Base-by-base conservation (phyloP, 2,797 vertebrate genomes). In the Chaunax sp. region DNA sequence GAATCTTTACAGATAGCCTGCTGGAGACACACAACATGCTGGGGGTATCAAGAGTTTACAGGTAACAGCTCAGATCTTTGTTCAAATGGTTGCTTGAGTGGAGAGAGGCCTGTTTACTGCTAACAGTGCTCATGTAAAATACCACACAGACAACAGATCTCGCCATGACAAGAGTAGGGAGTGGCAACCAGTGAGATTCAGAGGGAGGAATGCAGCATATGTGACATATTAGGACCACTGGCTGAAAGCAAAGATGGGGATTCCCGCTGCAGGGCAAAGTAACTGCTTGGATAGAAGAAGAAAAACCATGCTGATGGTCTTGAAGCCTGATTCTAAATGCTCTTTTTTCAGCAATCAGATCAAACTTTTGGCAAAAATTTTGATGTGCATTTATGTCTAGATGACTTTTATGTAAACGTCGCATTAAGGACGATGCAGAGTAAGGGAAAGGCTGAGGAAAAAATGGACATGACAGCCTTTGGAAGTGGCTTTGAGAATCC, bases 131-230 rank as follows among this genome's bases (percentile, higher is more conserved):
- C 25, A 38, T 64, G 54, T 57, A 66, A 81, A 84, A 78, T 33
- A 74, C 20, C 66, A 61, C 26, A 67, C 50, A 71, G 71, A 62
- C 71, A 63, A 77, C 66, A 68, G 63, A 72, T 79, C 58, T 69
- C 18, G 13, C 10, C 41, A 69, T 16, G 57, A 64, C 76, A 33
- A 44, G 45, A 51, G 47, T 6, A 56, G 80, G 71, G 81, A 77
- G 78, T 47, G 77, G 70, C 59, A 60, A 68, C 44, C 22, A 33
- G 52, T 33, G 55, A 68, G 64, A 35, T 65, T 23, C 54, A 62
- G 20, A 59, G 23, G 53, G 43, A 74, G 69, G 51, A 75, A 82
- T 72, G 71, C 63, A 47, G 47, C 53, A 59, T 65, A 26, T 64
- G 69, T 61, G 65, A 81, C 52, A 81, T 50, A 78, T 84, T 63